Conservation (phyloP, 2,797 vertebrate genomes). For the Pelochelys cantorii region DNA sequence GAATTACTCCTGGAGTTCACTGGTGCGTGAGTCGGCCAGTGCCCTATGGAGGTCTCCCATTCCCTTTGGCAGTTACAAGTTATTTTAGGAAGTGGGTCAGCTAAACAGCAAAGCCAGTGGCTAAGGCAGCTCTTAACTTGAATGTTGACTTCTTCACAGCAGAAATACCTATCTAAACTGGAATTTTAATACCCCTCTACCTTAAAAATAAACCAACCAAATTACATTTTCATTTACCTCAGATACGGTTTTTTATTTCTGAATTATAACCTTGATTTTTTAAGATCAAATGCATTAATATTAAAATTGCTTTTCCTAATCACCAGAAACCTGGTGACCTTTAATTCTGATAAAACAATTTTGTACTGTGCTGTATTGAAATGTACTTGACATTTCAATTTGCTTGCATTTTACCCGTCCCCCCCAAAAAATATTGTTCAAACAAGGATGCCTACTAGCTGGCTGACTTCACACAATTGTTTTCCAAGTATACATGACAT, state of each 20-base stretch:
- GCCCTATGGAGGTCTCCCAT: constrained; percentile 5
- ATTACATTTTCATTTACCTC: background rate
- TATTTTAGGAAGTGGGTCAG: constrained; percentile 69
- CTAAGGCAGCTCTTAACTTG: constrained; percentile 23
- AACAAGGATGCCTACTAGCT: background rate
- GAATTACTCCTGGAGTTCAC: background rate
- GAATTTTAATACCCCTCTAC: background rate
- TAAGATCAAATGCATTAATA: background rate
- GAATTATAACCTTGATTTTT: background rate
- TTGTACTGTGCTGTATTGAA: background rate
- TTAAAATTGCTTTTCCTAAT: background rate
- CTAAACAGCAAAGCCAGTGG: constrained; percentile 42
- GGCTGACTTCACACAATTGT: background rate
- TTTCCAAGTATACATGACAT: background rate
- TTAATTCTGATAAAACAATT: background rate
- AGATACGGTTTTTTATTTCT: background rate
- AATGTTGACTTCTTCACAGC: background rate
- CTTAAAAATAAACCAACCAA: background rate
- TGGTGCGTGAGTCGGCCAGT: background rate
- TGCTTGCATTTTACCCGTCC: background rate
- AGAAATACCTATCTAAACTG: background rate
- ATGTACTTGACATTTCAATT: background rate
- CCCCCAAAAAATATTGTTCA: background rate
- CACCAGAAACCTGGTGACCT: constrained; percentile 13
- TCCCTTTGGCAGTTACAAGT: constrained; percentile 49